phyloP scores from a whole-genome alignment of 1,140 invertebrate species.

The Panagrolaimus sp. region DNA sequence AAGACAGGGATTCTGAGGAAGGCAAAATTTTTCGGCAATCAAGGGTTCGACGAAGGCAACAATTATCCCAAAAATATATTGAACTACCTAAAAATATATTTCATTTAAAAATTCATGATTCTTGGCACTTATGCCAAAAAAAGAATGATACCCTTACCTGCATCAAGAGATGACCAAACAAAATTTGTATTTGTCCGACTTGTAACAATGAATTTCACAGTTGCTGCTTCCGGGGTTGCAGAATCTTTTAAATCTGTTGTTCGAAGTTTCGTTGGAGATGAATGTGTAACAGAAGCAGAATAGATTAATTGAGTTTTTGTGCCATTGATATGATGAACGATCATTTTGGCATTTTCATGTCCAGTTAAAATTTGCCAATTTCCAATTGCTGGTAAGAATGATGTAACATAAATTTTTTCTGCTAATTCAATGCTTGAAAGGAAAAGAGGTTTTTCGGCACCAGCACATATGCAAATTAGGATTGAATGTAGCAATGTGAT shows the following conservation, averaged over 20 bases:
- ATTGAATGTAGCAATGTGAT: slow-evolving; percentile 26
- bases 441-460: not conserved
- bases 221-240: too few relatives aligned
- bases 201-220: too few relatives aligned
- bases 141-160: slow-evolving; percentile 18
- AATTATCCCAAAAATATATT: slow-evolving; percentile 35
- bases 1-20: slow-evolving; percentile 34
- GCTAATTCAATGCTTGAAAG: slow-evolving; percentile 7
- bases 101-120: too few relatives aligned
- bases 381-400: slow-evolving; percentile 14
- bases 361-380: slow-evolving; percentile 44
- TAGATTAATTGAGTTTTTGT: slow-evolving; percentile 32
- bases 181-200: too few relatives aligned
- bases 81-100: not conserved
- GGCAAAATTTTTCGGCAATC: slow-evolving; percentile 40
- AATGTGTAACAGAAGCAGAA: slow-evolving; percentile 28
- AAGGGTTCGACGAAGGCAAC: slow-evolving; percentile 26
- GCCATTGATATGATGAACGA: slow-evolving; percentile 34
- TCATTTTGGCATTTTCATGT: slow-evolving; percentile 35
- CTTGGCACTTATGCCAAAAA: too few relatives aligned
- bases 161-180: slow-evolving; percentile 27
- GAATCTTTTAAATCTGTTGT: not conserved
- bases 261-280: slow-evolving; percentile 27
- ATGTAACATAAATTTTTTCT: not conserved
- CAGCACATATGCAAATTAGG: slow-evolving; percentile 22